Evolutionary conservation across 1,140 invertebrate genomes (phyloP).

Genomic region (Drosophila ironensis): DNA sequence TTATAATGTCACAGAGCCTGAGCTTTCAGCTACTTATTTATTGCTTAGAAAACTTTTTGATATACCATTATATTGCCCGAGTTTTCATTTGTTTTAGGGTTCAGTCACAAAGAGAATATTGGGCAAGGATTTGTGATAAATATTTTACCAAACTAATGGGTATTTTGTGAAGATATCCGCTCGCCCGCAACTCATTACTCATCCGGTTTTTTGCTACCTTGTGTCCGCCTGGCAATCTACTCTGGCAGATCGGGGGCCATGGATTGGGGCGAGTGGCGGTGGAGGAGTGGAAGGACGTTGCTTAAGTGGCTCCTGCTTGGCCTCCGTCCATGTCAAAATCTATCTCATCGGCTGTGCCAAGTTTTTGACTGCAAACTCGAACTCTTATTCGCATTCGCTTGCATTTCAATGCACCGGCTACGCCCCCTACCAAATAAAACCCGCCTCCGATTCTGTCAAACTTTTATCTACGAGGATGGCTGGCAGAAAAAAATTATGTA

Average conservation of each 20-base stretch:
- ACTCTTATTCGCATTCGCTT: constrained; percentile 53
- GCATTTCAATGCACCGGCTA: constrained; percentile 57
- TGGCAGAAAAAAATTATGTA: constrained; percentile 16
- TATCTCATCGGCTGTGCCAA: constrained; percentile 55
- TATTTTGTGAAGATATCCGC: background rate
- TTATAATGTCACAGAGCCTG: no score
- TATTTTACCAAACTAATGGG: no score
- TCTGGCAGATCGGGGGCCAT: constrained; percentile 49
- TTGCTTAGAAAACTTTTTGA: no score
- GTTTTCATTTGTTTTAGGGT: no score
- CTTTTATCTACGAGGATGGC: constrained; percentile 61
- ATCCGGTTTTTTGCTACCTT: constrained; percentile 32
- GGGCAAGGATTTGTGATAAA: no score
- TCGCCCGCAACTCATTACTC: constrained; percentile 20
- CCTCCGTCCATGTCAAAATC: constrained; percentile 53
- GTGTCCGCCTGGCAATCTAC: constrained; percentile 63
- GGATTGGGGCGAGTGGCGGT: background rate
- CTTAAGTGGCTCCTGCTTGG: constrained; percentile 71
- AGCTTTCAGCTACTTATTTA: no score
- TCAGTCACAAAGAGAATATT: no score
- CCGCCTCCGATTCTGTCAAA: constrained; percentile 60
- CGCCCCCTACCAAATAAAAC: constrained; percentile 57
- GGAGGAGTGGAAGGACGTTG: constrained; percentile 16
- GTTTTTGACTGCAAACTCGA: constrained; percentile 41
- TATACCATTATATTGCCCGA: no score